Evolutionary conservation across 2,797 vertebrate genomes (phyloP).

Genomic region (Gephyroberyx darwinii): DNA sequence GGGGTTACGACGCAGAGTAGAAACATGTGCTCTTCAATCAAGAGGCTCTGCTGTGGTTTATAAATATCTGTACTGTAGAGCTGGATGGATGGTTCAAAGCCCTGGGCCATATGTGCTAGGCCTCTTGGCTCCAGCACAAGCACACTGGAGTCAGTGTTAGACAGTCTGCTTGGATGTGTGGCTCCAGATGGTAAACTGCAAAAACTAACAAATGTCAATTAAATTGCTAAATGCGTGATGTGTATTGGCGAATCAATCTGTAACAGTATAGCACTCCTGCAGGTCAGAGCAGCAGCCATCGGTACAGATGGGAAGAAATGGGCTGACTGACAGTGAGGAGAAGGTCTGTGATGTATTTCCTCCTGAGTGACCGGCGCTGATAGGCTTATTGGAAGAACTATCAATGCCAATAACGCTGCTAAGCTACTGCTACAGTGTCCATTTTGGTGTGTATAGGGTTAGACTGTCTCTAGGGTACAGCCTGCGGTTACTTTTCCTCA

Average conservation of each 20-base stretch:
- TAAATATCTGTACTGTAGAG: constrained; percentile 79
- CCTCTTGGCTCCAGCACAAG: constrained; percentile 58
- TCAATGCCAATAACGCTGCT: constrained; percentile 28
- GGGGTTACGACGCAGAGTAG: constrained; percentile 70
- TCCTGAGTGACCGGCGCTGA: constrained; percentile 12
- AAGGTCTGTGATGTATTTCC: constrained; percentile 11
- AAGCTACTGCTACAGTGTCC: constrained; percentile 34
- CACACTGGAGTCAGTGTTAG: constrained; percentile 61
- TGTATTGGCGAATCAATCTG: constrained; percentile 32
- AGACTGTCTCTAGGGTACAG: constrained; percentile 39
- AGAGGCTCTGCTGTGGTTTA: constrained; percentile 78
- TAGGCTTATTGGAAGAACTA: constrained; percentile 21
- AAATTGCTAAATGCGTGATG: constrained; percentile 32
- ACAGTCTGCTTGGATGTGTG: constrained; percentile 55
- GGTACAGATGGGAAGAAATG: constrained; percentile 4
- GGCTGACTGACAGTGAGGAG: not conserved
- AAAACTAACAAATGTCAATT: constrained; percentile 65
- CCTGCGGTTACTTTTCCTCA: constrained; percentile 52
- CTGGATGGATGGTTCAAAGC: constrained; percentile 72
- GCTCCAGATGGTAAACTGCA: constrained; percentile 61
- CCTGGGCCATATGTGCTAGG: constrained; percentile 67
- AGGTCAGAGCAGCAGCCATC: constrained; percentile 7
- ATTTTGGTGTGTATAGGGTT: constrained; percentile 49
- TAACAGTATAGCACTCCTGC: constrained; percentile 3
- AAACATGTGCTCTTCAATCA: constrained; percentile 83